Percentiles rank a stretch among this genome's conserved stretches.
Evolutionary conservation across 2,888 invertebrate species (phyloP).

Genomic region (Holacanthella duospinosa): DNA sequence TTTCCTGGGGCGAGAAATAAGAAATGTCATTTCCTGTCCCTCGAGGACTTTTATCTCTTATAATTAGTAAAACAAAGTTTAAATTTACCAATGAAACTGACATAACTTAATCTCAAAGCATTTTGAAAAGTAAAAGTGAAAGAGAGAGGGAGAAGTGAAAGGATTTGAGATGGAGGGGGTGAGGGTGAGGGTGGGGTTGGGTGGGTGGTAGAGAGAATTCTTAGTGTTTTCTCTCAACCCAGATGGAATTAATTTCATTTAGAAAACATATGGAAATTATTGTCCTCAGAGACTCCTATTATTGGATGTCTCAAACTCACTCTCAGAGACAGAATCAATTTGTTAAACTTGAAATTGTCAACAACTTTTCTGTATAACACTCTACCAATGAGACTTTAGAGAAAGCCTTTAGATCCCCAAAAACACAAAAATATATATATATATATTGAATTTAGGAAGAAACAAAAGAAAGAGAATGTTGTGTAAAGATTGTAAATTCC

Average conservation of each 20-base stretch:
- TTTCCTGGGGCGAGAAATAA: neutral
- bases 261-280: neutral
- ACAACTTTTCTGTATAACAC: too few species aligned
- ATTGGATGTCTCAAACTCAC: too few species aligned
- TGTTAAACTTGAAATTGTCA: neutral
- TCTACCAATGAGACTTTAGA: too few species aligned
- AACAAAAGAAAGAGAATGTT: too few species aligned
- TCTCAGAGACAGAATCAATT: neutral
- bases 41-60: neutral
- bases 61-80: neutral
- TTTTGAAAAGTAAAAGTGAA: too few species aligned
- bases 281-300: neutral
- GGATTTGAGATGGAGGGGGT: neutral
- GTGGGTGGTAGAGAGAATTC: neutral
- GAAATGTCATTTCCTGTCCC: neutral
- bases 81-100: neutral
- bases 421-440: too few species aligned
- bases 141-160: too few species aligned
- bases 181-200: neutral
- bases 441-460: too few species aligned
- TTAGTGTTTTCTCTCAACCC: neutral
- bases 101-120: too few species aligned
- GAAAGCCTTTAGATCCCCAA: too few species aligned
- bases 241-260: neutral
- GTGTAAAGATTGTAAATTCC: constrained; percentile 15